Conservation (phyloP, 2,888 invertebrate species). For the Parelbella ahira region DNA sequence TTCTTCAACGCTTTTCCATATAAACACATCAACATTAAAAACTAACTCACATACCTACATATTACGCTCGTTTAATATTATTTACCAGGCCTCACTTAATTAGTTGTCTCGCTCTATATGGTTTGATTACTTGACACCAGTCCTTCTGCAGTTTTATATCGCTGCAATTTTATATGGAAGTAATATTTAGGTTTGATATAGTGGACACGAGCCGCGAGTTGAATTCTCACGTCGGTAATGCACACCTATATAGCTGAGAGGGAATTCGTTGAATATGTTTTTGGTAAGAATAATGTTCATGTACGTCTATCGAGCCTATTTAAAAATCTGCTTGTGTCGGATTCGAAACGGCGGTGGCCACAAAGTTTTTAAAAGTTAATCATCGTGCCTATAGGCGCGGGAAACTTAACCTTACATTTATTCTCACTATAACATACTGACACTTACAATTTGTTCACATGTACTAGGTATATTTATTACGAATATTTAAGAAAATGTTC, state of each 20-base stretch:
- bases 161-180: conserved; percentile 7
- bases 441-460: too few species aligned
- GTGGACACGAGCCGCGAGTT: conserved; percentile 2
- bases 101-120: conserved; percentile 32
- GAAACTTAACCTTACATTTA: too few species aligned
- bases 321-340: too few species aligned
- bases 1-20: conserved; percentile 17
- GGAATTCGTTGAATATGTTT: not conserved
- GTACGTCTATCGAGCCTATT: too few species aligned
- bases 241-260: not conserved
- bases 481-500: too few species aligned
- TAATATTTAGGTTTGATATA: conserved; percentile 18
- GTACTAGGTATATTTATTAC: too few species aligned
- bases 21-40: conserved; percentile 23
- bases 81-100: conserved; percentile 37
- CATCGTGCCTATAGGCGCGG: too few species aligned
- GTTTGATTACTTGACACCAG: conserved; percentile 32
- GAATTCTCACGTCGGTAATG: not conserved
- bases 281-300: too few species aligned
- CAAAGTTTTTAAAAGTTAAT: too few species aligned
- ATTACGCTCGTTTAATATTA: conserved; percentile 26
- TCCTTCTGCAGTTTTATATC: conserved; percentile 12
- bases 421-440: too few species aligned
- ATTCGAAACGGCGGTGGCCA: too few species aligned
- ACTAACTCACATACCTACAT: conserved; percentile 17